Evolutionary conservation across 2,797 vertebrate species (phyloP).

Genomic region (Gymnocypris eckloni): DNA sequence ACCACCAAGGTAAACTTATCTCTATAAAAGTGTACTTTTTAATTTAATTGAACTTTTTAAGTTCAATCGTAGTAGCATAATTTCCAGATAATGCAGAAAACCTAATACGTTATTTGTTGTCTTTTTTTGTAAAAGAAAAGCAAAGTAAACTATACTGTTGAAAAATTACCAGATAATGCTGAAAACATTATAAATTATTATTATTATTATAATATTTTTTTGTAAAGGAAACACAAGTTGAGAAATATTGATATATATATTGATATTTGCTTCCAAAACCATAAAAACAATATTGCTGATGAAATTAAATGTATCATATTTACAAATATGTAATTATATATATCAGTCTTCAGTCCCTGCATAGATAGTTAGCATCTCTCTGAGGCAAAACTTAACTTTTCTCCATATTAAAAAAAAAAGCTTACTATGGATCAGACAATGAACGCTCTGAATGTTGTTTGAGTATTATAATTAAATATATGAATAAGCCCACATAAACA

Average conservation of each 20-base stretch:
- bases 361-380: neutral
- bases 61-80: neutral
- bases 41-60: neutral
- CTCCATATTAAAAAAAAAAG: neutral
- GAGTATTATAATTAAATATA: conserved; percentile 45
- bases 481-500: conserved; percentile 41
- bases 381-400: neutral
- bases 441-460: conserved; percentile 34
- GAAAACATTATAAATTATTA: too few relatives aligned
- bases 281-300: neutral
- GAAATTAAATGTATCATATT: neutral
- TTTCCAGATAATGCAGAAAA: neutral
- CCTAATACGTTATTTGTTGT: neutral
- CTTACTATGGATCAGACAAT: conserved; percentile 9
- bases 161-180: too few relatives aligned
- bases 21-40: neutral
- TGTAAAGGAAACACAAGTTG: neutral
- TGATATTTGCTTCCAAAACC: neutral
- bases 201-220: too few relatives aligned
- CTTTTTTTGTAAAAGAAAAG: too few relatives aligned
- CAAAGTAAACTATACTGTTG: too few relatives aligned
- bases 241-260: neutral
- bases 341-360: neutral
- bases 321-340: neutral
- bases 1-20: neutral